Percentiles rank a stretch among this genome's conserved stretches.
phyloP scores from a whole-genome alignment of 2,888 invertebrate species.

The Lasioglossum lativentre region DNA sequence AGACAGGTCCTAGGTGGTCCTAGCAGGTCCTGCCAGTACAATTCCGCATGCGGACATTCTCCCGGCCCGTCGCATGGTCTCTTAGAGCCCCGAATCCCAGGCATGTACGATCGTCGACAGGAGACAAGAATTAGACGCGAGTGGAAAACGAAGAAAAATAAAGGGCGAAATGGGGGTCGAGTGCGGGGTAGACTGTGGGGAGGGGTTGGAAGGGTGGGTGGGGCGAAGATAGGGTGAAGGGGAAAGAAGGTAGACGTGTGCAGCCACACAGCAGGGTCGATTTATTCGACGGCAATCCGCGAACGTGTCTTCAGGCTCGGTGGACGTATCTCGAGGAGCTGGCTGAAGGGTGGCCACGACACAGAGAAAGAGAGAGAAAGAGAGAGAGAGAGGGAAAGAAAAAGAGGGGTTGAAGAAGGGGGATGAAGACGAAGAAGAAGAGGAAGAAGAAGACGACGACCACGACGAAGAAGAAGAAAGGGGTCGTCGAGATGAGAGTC shows the following conservation, averaged over 20 bases:
- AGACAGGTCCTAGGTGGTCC: not conserved
- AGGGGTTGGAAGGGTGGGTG: not conserved
- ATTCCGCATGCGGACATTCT: conserved; percentile 7
- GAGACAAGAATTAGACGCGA: conserved; percentile 54
- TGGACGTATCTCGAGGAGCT: conserved; percentile 60
- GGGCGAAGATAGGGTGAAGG: not conserved
- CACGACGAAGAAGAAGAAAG: conserved; percentile 19
- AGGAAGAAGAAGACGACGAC: not conserved
- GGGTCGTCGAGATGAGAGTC: conserved; percentile 42
- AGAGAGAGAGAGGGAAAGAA: not conserved
- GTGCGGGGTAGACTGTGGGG: not conserved
- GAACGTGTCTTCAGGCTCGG: conserved; percentile 56
- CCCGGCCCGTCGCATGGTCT: not conserved
- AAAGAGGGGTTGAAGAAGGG: not conserved
- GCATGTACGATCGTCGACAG: conserved; percentile 44
- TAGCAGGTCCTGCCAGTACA: not conserved
- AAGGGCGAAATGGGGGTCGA: conserved; percentile 23
- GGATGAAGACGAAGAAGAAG: not conserved
- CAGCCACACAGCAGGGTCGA: conserved; percentile 32
- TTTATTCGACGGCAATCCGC: conserved; percentile 53
- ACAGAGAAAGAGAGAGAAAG: not conserved
- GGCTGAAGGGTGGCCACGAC: conserved; percentile 44
- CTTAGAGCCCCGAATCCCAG: conserved; percentile 4
- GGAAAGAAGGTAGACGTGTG: conserved; percentile 28
- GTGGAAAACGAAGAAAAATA: conserved; percentile 46